Percentiles rank a stretch among this genome's conserved stretches.
These are phyloP conservation scores for Bombylius major DNA, from an alignment of 2,888 invertebrate genomes.

Conservation along the genomic window DNA sequence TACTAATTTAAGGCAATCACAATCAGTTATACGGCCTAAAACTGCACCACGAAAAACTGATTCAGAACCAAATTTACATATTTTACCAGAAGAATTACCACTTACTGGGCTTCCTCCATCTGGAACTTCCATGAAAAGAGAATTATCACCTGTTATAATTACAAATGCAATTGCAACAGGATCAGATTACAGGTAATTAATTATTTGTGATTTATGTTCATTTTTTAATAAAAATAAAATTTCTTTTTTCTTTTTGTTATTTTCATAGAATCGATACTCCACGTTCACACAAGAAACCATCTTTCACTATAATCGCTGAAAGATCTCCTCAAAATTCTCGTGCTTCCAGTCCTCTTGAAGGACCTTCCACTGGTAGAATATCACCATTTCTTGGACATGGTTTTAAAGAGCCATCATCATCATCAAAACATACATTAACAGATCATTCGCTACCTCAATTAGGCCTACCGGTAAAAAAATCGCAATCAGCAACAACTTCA, in stretches of 20 bases:
- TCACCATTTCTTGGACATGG: slow-evolving; percentile 51
- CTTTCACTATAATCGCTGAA: slow-evolving; percentile 57
- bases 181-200: slow-evolving; percentile 29
- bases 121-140: slow-evolving; percentile 15
- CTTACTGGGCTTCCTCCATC: slow-evolving; percentile 9
- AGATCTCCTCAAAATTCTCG: slow-evolving; percentile 40
- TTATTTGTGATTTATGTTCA: neutral
- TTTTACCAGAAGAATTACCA: neutral
- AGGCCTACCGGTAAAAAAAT: slow-evolving; percentile 1
- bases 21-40: neutral
- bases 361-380: slow-evolving; percentile 37
- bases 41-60: neutral
- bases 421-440: neutral
- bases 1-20: neutral
- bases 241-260: neutral
- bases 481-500: slow-evolving; percentile 19
- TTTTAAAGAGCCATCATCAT: slow-evolving; percentile 27
- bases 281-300: slow-evolving; percentile 50
- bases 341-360: slow-evolving; percentile 37
- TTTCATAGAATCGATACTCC: slow-evolving; percentile 27
- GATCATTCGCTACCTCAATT: slow-evolving; percentile 15
- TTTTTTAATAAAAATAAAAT: neutral
- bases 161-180: slow-evolving; percentile 31
- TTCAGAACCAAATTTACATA: neutral
- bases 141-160: slow-evolving; percentile 31